Conservation (phyloP, 2,888 invertebrate species). For the Caenorhabditis sp. region DNA sequence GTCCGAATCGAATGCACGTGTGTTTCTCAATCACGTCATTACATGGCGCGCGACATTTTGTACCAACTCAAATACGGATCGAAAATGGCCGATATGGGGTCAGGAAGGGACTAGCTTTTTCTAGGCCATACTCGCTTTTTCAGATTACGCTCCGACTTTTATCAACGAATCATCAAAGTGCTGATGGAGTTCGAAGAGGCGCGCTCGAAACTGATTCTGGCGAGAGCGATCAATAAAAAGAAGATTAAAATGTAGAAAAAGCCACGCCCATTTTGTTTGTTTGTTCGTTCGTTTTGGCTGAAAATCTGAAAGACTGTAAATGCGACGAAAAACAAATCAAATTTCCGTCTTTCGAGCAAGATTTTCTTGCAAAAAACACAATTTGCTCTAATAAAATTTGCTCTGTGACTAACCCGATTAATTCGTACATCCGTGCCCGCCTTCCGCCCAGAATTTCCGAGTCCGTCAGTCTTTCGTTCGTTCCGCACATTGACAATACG, state of each 20-base stretch:
- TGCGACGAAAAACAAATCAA: neutral
- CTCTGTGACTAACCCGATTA: conserved; percentile 23
- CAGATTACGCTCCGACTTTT: conserved; percentile 66
- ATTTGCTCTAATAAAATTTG: no score
- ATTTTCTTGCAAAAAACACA: conserved; percentile 1
- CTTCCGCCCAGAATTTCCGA: neutral
- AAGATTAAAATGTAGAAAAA: conserved; percentile 11
- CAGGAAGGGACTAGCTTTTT: neutral
- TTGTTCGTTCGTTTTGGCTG: neutral
- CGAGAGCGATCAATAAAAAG: conserved; percentile 51
- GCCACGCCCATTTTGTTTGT: neutral
- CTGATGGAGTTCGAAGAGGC: conserved; percentile 73
- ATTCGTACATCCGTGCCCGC: conserved; percentile 38
- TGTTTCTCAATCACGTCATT: conserved; percentile 61
- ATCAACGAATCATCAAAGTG: conserved; percentile 72
- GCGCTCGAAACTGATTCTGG: conserved; percentile 62
- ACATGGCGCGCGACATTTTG: conserved; percentile 61
- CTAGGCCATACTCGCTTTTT: conserved; percentile 6
- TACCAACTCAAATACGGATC: conserved; percentile 65
- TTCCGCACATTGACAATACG: neutral
- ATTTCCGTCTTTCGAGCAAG: neutral
- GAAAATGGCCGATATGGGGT: conserved; percentile 67
- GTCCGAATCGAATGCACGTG: conserved; percentile 38
- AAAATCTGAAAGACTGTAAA: conserved; percentile 1
- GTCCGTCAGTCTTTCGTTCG: conserved; percentile 14